Evolutionary conservation across 92 coral and sea anemone genomes (phyloP).

Genomic region (Scolanthus callimorphus): DNA sequence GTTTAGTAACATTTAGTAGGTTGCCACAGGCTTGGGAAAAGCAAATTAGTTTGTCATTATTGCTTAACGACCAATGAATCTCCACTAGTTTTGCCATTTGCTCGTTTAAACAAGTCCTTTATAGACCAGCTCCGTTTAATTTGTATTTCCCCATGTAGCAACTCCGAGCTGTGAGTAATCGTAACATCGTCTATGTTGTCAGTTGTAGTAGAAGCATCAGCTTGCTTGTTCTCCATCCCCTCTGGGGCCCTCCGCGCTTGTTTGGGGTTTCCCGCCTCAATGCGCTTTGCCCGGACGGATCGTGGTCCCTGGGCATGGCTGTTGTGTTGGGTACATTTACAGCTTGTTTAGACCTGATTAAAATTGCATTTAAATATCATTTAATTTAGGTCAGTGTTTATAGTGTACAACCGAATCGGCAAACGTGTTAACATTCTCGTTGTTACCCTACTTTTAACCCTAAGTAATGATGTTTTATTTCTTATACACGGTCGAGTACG

Average conservation of each 20-base stretch:
- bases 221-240: conserved; percentile 55
- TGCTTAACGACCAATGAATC: conserved; percentile 20
- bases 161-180: not conserved
- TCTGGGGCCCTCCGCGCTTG: conserved; percentile 61
- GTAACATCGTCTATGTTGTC: not conserved
- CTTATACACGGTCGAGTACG: not conserved
- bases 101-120: conserved; percentile 42
- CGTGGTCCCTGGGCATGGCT: conserved; percentile 3
- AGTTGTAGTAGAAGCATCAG: not conserved
- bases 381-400: too few relatives aligned
- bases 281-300: conserved; percentile 28
- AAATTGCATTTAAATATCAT: not conserved
- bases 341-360: conserved; percentile 1
- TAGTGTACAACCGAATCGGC: too few relatives aligned
- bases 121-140: conserved; percentile 70
- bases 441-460: too few relatives aligned
- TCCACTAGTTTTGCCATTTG: not conserved
- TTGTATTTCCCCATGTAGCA: conserved; percentile 46
- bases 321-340: conserved; percentile 11
- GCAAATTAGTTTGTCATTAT: not conserved
- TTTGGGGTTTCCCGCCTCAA: conserved; percentile 51
- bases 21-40: too few relatives aligned
- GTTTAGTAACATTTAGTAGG: too few relatives aligned
- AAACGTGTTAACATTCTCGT: too few relatives aligned
- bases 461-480: too few relatives aligned